phyloP scores from a whole-genome alignment of 2,888 invertebrate genomes.

The Emmelina monodactyla region DNA sequence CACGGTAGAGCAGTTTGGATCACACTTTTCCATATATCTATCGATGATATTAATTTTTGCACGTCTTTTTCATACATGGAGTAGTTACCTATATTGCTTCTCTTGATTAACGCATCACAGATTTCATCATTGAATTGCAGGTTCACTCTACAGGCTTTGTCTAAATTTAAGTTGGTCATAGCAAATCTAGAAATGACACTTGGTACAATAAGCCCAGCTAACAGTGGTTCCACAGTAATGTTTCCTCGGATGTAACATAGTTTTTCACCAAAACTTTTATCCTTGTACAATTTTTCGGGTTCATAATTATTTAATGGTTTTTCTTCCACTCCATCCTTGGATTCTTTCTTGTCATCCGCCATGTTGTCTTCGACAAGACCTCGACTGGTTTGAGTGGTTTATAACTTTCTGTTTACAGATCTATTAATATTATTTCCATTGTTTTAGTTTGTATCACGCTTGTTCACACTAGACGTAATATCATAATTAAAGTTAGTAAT shows the following conservation, averaged over 20 bases:
- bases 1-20: conserved; percentile 64
- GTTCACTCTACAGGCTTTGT: conserved; percentile 53
- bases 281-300: conserved; percentile 26
- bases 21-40: conserved; percentile 64
- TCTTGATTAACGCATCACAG: conserved; percentile 41
- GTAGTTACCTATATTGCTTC: conserved; percentile 51
- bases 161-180: conserved; percentile 58
- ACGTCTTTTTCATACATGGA: conserved; percentile 70
- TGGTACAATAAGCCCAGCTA: conserved; percentile 75
- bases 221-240: conserved; percentile 76
- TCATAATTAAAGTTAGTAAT: conserved; percentile 28
- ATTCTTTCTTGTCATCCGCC: conserved; percentile 35
- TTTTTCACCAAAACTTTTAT: conserved; percentile 38
- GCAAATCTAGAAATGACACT: conserved; percentile 74
- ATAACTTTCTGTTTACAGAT: conserved; percentile 15
- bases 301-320: conserved; percentile 38
- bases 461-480: conserved; percentile 24
- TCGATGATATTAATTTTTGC: conserved; percentile 63
- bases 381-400: conserved; percentile 12
- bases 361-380: conserved; percentile 22
- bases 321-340: conserved; percentile 32
- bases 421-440: conserved; percentile 30
- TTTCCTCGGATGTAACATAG: conserved; percentile 45
- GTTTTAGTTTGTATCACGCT: conserved; percentile 20
- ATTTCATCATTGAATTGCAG: conserved; percentile 38